Evolutionary conservation across 1,140 invertebrate genomes (phyloP).

Genomic region (Trichonephila inaurata): DNA sequence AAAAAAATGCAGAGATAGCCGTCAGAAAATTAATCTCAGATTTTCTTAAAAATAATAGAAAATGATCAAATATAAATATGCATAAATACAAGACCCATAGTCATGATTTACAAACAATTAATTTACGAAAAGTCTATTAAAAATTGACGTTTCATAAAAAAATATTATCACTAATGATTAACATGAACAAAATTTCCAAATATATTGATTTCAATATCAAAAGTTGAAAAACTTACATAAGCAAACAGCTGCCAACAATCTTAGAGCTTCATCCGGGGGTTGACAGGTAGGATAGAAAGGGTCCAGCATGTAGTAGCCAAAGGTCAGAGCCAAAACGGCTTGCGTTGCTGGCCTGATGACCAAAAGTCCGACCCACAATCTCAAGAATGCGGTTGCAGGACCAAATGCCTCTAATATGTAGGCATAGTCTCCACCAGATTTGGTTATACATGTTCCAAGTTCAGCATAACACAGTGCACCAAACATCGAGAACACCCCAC

Average conservation of each 20-base stretch:
- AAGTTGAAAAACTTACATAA: constrained; percentile 78
- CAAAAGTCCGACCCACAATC: constrained; percentile 95
- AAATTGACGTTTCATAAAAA: too few relatives aligned
- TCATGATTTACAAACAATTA: too few relatives aligned
- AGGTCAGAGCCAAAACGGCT: constrained; percentile 97
- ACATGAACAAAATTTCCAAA: neutral
- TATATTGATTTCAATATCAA: neutral
- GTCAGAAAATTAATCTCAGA: too few relatives aligned
- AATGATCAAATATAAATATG: too few relatives aligned
- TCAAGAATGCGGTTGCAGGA: constrained; percentile 93
- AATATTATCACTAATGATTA: too few relatives aligned
- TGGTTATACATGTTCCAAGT: constrained; percentile 90
- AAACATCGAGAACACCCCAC: constrained; percentile 92
- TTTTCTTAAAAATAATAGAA: too few relatives aligned
- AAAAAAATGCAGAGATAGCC: too few relatives aligned
- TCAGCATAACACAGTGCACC: constrained; percentile 98
- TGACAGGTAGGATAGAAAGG: constrained; percentile 88
- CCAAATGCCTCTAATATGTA: constrained; percentile 97
- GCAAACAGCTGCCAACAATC: constrained; percentile 79
- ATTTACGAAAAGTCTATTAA: too few relatives aligned
- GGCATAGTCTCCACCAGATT: constrained; percentile 98
- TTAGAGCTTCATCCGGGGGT: constrained; percentile 78
- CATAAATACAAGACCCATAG: too few relatives aligned
- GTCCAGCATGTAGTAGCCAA: constrained; percentile 96
- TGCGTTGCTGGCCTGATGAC: constrained; percentile 96